Base-by-base conservation (phyloP, 2,113 vertebrate genomes). In the Montifringilla adamsi region DNA sequence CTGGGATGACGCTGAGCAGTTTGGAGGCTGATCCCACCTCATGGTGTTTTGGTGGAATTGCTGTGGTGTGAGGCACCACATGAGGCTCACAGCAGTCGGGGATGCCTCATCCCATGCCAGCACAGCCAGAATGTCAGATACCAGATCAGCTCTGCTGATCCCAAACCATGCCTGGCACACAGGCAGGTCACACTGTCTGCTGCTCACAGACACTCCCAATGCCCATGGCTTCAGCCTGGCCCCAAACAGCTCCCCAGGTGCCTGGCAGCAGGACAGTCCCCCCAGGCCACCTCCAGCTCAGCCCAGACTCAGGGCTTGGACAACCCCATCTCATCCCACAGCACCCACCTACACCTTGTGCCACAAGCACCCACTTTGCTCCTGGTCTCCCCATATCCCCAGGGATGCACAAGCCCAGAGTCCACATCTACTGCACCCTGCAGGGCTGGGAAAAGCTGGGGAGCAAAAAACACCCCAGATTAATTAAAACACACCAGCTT, bases 1-100 rank as follows among this genome's bases (percentile, higher is more conserved):
- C 17, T 5, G 3, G 7, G 5, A 43, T 0, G 0, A 3, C 43
- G 44, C 67, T 8, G 3, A 83, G 66, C 21, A 5, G 28, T 41
- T 80, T 10, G 14, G 52, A 58, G 55, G 26, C 58, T 50, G 77
- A 47, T 43, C 53, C 28, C 37, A 30, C 69, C 41, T 47, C 1
- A 0, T 2, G 23, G 17, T 16, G 13, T 6, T 56, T 21, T 49
- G 46, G 55, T n/a, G 70, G 64, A 47, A 69, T 30, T 31, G 2
- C 30, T 35, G 44, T 1, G 0, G 27, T 15, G 56, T 44, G 60
- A 41, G 52, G 68, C 58, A 59, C 11, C 10, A 1, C 9, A 8
- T 49, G 4, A 19, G 55, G 41, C 13, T 60, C 30, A 30, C 3
- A 2, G 59, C 64, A 4, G 33, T 8, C 31, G 37, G 49, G 59